Base-by-base conservation (phyloP, 2,797 vertebrate species). In the Rhynchotus rufescens region DNA sequence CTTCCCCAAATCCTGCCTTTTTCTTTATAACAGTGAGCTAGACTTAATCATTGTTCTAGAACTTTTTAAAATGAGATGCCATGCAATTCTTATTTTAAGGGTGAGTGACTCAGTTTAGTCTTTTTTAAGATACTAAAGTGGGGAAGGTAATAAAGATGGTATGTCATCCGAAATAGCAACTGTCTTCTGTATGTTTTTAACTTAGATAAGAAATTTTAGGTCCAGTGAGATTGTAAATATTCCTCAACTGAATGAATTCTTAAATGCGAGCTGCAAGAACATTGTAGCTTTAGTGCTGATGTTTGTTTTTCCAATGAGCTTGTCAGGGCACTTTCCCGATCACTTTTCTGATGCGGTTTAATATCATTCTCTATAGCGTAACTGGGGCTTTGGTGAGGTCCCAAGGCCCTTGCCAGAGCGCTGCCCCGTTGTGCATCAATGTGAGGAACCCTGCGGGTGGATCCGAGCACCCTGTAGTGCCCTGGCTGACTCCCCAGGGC, bases 301-400 rank as follows among this genome's bases (percentile, higher is more conserved):
- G 25, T 54, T 6, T 44, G 13, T 56, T 90, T 86, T 19, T 42
- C 32, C 54, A 26, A 38, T 32, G n/a, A 49, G 4, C 47, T 84
- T 83, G 10, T 72, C 68, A 52, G 28, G 8, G 40, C 42, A 20
- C 38, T 2, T 30, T 20, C 47, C 54, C 4, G 44, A 84, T 12
- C 5, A 1, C 36, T 71, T 68, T 61, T 62, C n/a, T 61, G 5
- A 22, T 68, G 72, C 26, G 34, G 59, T 40, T 74, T 57, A 51
- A 12, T 77, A 4, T 22, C 26, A 2, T 21, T 79, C 64, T 11
- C 17, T 45, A 0, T 42, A 0, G 0, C 56, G 60, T 61, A 73
- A 34, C 40, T 73, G 16, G 0, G 0, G 16, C 69, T 90, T 80
- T 64, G 28, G 19, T 57, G 79, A 34, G 30, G 3, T 62, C 78